Percentiles rank a stretch among this genome's conserved stretches.
phyloP scores from a whole-genome alignment of 2,888 invertebrate genomes.

The Odontothrips loti region DNA sequence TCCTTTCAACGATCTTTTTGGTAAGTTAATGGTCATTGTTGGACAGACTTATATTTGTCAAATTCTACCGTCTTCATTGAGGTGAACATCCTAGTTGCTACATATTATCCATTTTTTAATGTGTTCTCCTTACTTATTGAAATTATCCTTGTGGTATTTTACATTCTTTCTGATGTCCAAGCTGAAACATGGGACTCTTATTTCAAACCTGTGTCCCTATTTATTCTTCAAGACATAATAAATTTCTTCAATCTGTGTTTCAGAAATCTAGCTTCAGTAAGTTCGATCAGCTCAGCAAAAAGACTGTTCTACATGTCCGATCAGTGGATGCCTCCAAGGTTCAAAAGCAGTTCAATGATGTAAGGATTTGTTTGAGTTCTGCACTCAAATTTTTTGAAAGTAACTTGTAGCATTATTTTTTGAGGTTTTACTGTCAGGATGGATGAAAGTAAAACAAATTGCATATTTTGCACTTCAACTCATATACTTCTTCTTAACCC shows the following conservation, averaged over 20 bases:
- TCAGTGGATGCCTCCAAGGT: conserved; percentile 63
- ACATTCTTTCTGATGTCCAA: conserved; percentile 32
- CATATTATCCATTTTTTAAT: no score
- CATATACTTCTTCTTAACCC: neutral
- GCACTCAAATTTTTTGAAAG: conserved; percentile 14
- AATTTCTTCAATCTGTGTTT: conserved; percentile 42
- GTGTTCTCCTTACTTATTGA: no score
- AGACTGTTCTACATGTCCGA: conserved; percentile 61
- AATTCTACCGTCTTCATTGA: no score
- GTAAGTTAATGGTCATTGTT: neutral
- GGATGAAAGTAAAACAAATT: no score
- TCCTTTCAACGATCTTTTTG: neutral
- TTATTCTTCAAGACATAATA: neutral
- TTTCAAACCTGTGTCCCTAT: neutral
- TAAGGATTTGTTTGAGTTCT: conserved; percentile 46
- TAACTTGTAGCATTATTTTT: neutral
- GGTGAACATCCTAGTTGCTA: no score
- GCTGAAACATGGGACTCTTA: neutral
- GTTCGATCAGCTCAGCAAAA: conserved; percentile 67
- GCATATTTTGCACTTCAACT: no score
- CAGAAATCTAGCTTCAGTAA: conserved; percentile 74
- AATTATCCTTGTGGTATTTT: conserved; percentile 24
- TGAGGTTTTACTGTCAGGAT: conserved; percentile 20
- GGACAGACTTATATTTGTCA: no score
- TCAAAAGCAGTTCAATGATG: conserved; percentile 62